phyloP scores from a whole-genome alignment of 1,140 invertebrate genomes.

The Aphaenogaster rudis region DNA sequence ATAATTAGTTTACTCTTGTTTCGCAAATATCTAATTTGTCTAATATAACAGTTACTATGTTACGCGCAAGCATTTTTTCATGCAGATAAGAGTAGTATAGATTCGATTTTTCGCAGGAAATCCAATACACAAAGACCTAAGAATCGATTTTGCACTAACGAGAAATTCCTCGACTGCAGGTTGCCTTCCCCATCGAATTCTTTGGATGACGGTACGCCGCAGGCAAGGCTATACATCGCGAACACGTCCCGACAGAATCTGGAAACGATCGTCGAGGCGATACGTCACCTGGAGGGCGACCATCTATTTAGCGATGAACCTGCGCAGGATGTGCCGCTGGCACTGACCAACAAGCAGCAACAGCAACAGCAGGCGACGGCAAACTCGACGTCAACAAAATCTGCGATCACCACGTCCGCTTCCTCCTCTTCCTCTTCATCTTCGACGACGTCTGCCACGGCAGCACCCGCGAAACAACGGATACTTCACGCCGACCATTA shows the following conservation, averaged over 20 bases:
- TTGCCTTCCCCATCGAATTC: constrained; percentile 88
- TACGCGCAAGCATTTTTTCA: not conserved
- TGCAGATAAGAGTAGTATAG: not conserved
- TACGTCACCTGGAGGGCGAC: constrained; percentile 98
- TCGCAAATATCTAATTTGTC: not conserved
- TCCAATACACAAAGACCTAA: not conserved
- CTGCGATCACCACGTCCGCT: constrained; percentile 72
- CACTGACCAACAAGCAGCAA: constrained; percentile 89
- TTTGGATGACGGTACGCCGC: constrained; percentile 86
- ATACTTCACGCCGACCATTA: constrained; percentile 89
- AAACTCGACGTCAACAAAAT: constrained; percentile 55
- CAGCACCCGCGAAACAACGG: constrained; percentile 79
- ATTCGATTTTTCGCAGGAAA: not conserved
- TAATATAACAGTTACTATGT: not conserved
- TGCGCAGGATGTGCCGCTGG: constrained; percentile 91
- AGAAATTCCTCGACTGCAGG: constrained; percentile 78
- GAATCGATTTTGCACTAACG: not conserved
- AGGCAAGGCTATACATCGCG: constrained; percentile 90
- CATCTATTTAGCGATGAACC: constrained; percentile 94
- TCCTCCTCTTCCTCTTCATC: constrained; percentile 41
- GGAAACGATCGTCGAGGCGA: constrained; percentile 99
- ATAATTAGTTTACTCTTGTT: not conserved
- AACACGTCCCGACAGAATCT: constrained; percentile 96
- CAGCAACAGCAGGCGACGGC: constrained; percentile 33
- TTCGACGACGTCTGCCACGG: constrained; percentile 33